These are phyloP conservation scores for Crotalus tigris DNA, from an alignment of 2,113 vertebrate species.

Conservation along the genomic window DNA sequence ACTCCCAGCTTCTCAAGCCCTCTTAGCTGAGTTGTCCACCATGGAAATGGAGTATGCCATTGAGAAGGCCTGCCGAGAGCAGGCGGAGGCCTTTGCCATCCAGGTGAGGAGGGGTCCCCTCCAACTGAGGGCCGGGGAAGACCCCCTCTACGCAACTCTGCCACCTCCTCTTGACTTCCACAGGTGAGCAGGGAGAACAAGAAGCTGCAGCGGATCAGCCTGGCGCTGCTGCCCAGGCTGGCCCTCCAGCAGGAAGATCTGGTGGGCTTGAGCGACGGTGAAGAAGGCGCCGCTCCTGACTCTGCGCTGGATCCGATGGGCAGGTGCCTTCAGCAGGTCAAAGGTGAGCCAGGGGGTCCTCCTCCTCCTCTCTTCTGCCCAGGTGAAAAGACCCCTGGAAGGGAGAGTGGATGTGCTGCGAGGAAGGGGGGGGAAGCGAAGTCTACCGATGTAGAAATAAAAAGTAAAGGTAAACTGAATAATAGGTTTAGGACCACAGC, in stretches of 20 bases:
- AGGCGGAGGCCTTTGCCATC: no score
- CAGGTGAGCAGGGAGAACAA: slow-evolving; percentile 74
- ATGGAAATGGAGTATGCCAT: no score
- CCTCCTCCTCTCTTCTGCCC: slow-evolving; percentile 37
- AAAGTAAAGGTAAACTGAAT: background rate
- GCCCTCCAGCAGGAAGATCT: slow-evolving; percentile 55
- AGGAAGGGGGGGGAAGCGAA: no score
- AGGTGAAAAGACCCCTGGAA: background rate
- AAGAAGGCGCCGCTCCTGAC: background rate
- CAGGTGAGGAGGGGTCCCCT: no score
- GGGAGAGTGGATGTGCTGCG: no score
- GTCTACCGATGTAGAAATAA: background rate
- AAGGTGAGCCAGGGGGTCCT: slow-evolving; percentile 42
- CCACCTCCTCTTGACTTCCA: background rate
- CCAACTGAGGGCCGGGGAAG: no score
- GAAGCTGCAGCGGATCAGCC: slow-evolving; percentile 69
- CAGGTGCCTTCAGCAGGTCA: slow-evolving; percentile 1
- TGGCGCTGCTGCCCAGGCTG: slow-evolving; percentile 61
- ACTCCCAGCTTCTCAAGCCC: no score
- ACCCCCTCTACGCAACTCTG: background rate
- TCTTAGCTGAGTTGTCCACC: no score
- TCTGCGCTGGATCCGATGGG: background rate
- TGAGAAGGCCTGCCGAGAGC: no score
- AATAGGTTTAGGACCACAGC: background rate
- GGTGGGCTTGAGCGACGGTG: slow-evolving; percentile 27